Evolutionary conservation across 2,113 vertebrate genomes (phyloP), one percentile per base, ranked within the genome.

Genomic region (Trogon surrucura): DNA sequence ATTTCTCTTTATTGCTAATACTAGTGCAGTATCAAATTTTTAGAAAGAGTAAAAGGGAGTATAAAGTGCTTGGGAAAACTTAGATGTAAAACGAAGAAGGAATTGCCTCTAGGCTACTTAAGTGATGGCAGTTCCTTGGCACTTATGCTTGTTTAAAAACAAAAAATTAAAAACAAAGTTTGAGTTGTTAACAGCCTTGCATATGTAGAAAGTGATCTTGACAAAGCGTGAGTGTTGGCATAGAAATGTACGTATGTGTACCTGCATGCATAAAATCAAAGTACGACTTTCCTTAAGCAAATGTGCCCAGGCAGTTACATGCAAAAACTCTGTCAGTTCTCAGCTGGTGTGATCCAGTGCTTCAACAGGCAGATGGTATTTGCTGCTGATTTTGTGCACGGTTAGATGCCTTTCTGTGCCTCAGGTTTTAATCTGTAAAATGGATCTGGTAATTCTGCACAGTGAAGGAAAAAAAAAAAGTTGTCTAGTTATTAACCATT

Each of bases 261-360:
- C 45, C 61, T n/a, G 75, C 26, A 44, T 11, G 51, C 50, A n/a
- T 3, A 14, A 13, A 60, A 41, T 16, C 25, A 57, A 16, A 0
- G 20, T 9, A 34, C 10, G 20, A 25, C 6, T 57, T 1, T 27
- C 69, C 58, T 29, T 22, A 11, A 19, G 47, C 4, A 5, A 20
- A 41, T 8, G 38, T 6, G 21, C 57, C 2, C 18, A 32, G 50
- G 74, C 74, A 67, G 30, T 41, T 71, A 11, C 67, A 74, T 62
- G 61, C 47, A 75, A 67, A 21, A 66, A 38, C 38, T 16, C n/a
- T n/a, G 44, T 16, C 20, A 10, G 0, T 36, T 25, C 73, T 36
- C 3, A 0, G 11, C 9, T 3, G 1, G 4, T 5, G 60, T 25
- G 18, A 17, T 9, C 62, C 73, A 19, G 44, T 5, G 72, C 45